Conservation (phyloP, 2,113 vertebrate genomes). For the Malurus elegans region DNA sequence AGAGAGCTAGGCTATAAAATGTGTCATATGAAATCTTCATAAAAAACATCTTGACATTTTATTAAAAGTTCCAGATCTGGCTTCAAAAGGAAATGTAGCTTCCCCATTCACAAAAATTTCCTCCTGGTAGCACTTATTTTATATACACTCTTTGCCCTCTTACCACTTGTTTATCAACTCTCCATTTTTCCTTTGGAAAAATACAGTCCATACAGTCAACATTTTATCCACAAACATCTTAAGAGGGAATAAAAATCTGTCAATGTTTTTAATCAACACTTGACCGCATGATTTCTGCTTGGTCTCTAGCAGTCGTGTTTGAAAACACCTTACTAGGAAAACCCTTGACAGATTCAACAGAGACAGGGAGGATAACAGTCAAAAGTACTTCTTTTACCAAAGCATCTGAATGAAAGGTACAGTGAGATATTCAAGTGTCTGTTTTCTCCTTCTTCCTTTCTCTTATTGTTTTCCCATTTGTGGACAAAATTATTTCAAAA, state of each 20-base stretch:
- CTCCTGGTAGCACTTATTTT: not conserved
- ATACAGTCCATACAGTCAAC: not conserved
- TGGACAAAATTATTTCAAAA: not conserved
- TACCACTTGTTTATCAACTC: not conserved
- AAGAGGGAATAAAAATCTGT: not conserved
- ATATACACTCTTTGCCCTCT: not conserved
- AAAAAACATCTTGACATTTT: not conserved
- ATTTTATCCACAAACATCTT: not conserved
- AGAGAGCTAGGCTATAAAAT: conserved; percentile 7
- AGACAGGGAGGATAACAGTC: not conserved
- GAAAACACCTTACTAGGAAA: not conserved
- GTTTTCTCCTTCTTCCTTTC: not conserved
- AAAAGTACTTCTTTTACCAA: not conserved
- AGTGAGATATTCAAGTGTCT: not conserved
- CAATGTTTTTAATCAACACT: not conserved
- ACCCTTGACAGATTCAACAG: not conserved
- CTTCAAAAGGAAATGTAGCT: not conserved
- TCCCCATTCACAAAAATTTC: not conserved
- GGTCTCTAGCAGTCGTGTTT: not conserved
- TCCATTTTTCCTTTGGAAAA: not conserved
- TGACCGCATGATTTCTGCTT: not conserved
- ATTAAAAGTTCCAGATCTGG: not conserved
- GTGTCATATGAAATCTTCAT: conserved; percentile 43
- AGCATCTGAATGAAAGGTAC: not conserved
- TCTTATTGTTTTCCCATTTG: not conserved